phyloP scores from a whole-genome alignment of 92 coral and sea anemone genomes.

The Actinostola sp. region DNA sequence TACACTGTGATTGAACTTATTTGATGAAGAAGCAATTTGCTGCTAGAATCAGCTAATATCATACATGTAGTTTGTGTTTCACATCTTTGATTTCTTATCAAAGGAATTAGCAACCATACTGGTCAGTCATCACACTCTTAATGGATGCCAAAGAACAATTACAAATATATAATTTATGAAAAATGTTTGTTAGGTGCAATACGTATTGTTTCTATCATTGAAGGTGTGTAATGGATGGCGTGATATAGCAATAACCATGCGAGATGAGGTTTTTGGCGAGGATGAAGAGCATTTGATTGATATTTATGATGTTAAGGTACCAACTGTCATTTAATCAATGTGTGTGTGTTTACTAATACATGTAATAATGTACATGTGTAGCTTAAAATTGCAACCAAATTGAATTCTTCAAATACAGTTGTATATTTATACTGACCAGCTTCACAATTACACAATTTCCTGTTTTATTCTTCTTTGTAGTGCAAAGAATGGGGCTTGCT shows the following conservation, averaged over 20 bases:
- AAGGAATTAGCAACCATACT: not conserved
- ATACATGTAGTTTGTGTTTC: not conserved
- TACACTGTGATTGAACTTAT: not conserved
- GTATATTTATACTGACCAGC: not conserved
- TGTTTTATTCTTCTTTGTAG: constrained; percentile 5
- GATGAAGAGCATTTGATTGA: constrained; percentile 11
- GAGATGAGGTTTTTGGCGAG: constrained; percentile 6
- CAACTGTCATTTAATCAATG: not conserved
- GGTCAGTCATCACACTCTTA: no score
- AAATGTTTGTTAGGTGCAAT: not conserved
- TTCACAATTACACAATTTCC: not conserved
- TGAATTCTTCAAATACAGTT: not conserved
- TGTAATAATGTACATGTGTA: no score
- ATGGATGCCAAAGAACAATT: no score
- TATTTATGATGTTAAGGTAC: constrained; percentile 15
- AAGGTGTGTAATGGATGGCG: constrained; percentile 1
- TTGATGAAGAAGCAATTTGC: not conserved
- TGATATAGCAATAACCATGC: constrained; percentile 12
- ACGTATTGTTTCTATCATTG: not conserved
- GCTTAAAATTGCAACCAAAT: not conserved
- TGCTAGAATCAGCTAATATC: not conserved
- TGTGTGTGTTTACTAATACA: no score
- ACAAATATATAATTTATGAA: not conserved
- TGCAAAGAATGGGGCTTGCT: constrained; percentile 17
- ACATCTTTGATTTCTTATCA: not conserved